These are phyloP conservation scores for Caenorhabditis briggsae DNA, from an alignment of 1,140 invertebrate genomes.

Conservation along the genomic window DNA sequence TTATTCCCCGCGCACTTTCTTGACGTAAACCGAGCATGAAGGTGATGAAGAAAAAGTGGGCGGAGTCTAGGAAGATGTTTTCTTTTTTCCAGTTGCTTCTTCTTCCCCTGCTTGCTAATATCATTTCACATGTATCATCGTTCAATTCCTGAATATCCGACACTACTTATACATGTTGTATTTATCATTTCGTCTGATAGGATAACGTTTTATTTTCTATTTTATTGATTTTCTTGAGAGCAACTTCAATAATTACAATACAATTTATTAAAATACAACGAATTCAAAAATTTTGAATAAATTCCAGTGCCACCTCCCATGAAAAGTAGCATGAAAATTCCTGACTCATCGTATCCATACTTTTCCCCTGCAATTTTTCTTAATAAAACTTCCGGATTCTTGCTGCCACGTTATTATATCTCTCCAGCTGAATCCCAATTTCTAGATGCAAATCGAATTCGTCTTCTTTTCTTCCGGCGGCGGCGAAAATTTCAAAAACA, in stretches of 20 bases:
- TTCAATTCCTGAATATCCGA: background rate
- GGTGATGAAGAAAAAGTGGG: background rate
- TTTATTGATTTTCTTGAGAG: too few relatives aligned
- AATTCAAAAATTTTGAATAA: too few relatives aligned
- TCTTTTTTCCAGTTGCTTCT: background rate
- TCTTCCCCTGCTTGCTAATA: background rate
- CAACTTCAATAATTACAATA: too few relatives aligned
- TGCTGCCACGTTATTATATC: constrained; percentile 9
- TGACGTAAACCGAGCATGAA: background rate
- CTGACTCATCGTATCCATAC: too few relatives aligned
- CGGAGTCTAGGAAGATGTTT: background rate
- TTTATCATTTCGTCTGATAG: too few relatives aligned
- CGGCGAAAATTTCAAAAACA: constrained; percentile 16
- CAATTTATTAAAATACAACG: too few relatives aligned
- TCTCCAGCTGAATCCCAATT: constrained; percentile 19
- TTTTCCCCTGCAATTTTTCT: background rate
- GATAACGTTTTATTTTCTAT: too few relatives aligned
- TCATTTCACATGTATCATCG: background rate
- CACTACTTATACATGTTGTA: too few relatives aligned
- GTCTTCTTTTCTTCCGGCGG: background rate
- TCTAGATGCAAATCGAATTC: background rate
- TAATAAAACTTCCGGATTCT: background rate
- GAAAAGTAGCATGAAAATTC: too few relatives aligned
- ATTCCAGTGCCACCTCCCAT: too few relatives aligned
- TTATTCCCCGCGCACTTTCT: constrained; percentile 4